Evolutionary conservation across 2,113 vertebrate genomes (phyloP).

Genomic region (Sakesphorus luctuosus): DNA sequence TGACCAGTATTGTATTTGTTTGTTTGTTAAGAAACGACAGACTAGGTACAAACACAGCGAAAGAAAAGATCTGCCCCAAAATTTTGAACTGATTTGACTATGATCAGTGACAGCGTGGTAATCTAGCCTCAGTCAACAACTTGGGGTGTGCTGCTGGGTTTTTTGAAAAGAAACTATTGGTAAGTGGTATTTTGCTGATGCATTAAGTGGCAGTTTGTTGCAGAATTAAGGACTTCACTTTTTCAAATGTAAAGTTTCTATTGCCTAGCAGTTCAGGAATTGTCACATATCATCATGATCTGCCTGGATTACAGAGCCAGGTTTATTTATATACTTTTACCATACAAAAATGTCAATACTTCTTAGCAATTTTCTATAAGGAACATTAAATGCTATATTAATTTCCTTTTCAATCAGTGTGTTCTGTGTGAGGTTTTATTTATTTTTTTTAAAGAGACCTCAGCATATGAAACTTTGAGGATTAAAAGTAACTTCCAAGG

Average conservation of each 20-base stretch:
- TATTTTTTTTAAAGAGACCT: not conserved
- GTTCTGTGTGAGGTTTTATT: not conserved
- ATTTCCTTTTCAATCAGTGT: not conserved
- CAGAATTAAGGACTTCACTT: not conserved
- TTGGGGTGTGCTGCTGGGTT: not conserved
- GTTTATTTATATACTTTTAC: not conserved
- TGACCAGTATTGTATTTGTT: not conserved
- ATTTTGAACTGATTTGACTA: not conserved
- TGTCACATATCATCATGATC: not conserved
- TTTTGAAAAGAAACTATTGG: not conserved
- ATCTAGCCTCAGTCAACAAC: not conserved
- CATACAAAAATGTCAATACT: not conserved
- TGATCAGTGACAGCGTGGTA: rapidly evolving
- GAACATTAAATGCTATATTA: not conserved
- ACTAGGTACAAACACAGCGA: not conserved
- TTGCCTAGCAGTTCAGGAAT: not conserved
- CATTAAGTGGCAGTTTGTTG: not conserved
- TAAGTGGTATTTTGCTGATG: not conserved
- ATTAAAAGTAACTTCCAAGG: slow-evolving; percentile 14
- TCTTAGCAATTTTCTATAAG: not conserved
- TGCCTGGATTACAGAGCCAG: rapidly evolving
- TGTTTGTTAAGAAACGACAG: not conserved
- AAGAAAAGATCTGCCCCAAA: not conserved
- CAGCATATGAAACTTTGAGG: not conserved
- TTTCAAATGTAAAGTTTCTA: not conserved